A percentile compares a stretch with the other conserved stretches of the same genome.
phyloP scores from a whole-genome alignment of 2,888 invertebrate genomes.

The Rotaria sp. region DNA sequence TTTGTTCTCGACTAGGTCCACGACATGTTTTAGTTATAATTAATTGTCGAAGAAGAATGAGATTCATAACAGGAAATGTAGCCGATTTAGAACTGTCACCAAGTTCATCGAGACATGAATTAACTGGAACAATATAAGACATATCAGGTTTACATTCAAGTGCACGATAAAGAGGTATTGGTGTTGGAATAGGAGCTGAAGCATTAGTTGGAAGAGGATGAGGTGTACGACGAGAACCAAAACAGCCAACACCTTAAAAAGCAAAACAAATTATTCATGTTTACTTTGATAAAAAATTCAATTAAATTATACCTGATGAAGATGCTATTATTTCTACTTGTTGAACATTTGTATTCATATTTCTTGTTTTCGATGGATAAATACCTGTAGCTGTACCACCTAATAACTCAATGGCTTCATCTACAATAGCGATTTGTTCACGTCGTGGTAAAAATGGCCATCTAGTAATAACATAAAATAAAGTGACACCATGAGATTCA shows the following conservation, averaged over 20 bases:
- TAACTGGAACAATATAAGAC: conserved; percentile 22
- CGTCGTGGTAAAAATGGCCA: conserved; percentile 17
- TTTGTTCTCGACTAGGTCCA: background rate
- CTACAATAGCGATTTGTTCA: background rate
- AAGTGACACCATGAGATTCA: background rate
- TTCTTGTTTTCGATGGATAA: background rate
- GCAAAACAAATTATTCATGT: background rate
- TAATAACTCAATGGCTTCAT: background rate
- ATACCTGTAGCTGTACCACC: background rate
- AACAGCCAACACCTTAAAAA: background rate
- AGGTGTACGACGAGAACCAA: background rate
- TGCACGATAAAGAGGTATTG: background rate
- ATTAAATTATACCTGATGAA: background rate
- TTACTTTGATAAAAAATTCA: background rate
- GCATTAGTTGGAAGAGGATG: background rate
- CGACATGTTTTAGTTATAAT: background rate
- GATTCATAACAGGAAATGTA: background rate
- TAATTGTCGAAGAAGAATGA: background rate
- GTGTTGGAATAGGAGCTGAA: background rate
- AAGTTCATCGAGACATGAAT: background rate
- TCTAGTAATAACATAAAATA: conserved; percentile 3
- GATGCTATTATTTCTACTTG: background rate
- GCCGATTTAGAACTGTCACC: background rate
- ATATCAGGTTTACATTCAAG: background rate
- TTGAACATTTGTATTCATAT: background rate